phyloP scores from a whole-genome alignment of 2,797 vertebrate species.

The Eidolon dupreanum region DNA sequence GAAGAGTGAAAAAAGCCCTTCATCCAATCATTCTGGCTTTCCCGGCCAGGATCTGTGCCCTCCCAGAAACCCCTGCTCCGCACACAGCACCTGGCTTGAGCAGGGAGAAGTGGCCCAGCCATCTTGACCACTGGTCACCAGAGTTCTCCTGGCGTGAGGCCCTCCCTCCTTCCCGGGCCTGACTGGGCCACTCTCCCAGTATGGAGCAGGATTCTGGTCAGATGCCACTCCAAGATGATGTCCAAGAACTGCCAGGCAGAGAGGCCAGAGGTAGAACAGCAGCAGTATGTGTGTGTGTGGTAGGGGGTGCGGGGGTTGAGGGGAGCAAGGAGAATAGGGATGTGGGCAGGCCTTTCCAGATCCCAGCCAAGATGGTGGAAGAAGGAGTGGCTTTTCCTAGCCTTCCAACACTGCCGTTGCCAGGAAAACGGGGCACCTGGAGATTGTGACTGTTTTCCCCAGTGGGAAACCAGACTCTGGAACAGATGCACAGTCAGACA shows the following conservation, averaged over 20 bases:
- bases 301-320: too few relatives aligned
- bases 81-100: background rate
- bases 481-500: background rate
- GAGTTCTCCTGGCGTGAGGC: background rate
- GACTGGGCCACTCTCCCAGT: background rate
- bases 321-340: background rate
- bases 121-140: background rate
- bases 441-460: background rate
- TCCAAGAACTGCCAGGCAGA: background rate
- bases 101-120: background rate
- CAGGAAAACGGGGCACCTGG: background rate
- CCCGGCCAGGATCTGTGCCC: background rate
- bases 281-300: background rate
- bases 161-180: background rate
- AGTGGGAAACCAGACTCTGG: background rate
- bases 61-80: background rate
- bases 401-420: background rate
- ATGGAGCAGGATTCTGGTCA: background rate
- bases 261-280: background rate
- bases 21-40: background rate
- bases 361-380: background rate
- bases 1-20: background rate
- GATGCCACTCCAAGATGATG: background rate
- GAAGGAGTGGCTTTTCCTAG: background rate
- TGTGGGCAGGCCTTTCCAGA: background rate